phyloP scores from a whole-genome alignment of 2,888 invertebrate genomes.

The Trichacis sp. region DNA sequence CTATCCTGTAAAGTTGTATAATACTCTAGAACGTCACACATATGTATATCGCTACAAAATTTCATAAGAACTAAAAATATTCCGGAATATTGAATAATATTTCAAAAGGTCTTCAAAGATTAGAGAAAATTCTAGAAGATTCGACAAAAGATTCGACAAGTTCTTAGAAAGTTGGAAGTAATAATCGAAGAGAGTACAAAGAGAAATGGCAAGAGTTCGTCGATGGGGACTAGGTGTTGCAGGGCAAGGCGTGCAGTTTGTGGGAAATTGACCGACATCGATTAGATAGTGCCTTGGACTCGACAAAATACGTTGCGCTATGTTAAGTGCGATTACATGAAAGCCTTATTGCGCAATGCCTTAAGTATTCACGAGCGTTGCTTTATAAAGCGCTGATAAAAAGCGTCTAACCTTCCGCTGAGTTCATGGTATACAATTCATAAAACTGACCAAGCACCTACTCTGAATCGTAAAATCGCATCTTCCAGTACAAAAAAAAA shows the following conservation, averaged over 20 bases:
- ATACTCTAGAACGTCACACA: no score
- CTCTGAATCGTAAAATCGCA: no score
- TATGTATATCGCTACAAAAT: no score
- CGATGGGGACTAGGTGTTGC: not conserved
- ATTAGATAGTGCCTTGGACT: conserved; percentile 15
- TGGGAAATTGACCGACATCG: conserved; percentile 38
- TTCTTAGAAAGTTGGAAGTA: no score
- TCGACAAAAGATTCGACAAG: no score
- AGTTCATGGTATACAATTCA: conserved; percentile 1
- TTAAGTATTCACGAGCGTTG: conserved; percentile 24
- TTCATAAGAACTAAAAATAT: no score
- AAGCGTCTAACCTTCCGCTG: conserved; percentile 9
- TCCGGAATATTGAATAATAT: no score
- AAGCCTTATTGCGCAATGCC: conserved; percentile 27
- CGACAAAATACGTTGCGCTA: conserved; percentile 17
- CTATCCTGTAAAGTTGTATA: no score
- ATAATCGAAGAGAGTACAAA: no score
- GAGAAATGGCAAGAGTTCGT: not conserved
- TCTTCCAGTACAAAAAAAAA: no score
- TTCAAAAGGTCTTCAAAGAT: no score
- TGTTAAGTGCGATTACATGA: conserved; percentile 8
- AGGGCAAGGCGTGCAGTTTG: conserved; percentile 14
- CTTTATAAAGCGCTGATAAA: conserved; percentile 19
- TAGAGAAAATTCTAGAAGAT: no score
- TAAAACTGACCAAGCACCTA: not conserved